Percentiles rank a stretch among this genome's conserved stretches.
These are phyloP conservation scores for Dryobota labecula DNA, from an alignment of 2,888 invertebrate species.

Conservation along the genomic window DNA sequence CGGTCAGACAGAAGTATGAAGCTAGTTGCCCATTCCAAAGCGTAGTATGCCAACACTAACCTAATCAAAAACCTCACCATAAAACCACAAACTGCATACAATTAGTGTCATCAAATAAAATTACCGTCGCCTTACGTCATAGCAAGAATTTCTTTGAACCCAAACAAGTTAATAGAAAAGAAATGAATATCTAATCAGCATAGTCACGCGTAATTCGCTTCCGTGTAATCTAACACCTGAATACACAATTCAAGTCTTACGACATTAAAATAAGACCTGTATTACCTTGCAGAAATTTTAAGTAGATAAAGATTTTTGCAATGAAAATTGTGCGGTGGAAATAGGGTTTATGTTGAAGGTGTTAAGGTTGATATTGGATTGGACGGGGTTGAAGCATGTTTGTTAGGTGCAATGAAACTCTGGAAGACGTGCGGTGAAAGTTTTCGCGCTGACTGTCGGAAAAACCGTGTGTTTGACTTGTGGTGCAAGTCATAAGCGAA, in stretches of 20 bases:
- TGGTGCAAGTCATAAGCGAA: conserved; percentile 59
- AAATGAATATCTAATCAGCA: conserved; percentile 58
- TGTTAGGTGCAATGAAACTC: conserved; percentile 65
- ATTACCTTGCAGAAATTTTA: conserved; percentile 40
- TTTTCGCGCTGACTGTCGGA: conserved; percentile 71
- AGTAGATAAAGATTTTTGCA: conserved; percentile 40
- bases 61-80: neutral
- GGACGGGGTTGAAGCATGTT: conserved; percentile 9
- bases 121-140: conserved; percentile 30
- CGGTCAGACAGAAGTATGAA: too few species aligned
- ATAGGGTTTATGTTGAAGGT: conserved; percentile 12
- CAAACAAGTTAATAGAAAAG: conserved; percentile 49
- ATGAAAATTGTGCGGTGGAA: conserved; percentile 6
- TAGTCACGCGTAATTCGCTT: conserved; percentile 48
- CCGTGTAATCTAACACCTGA: conserved; percentile 47
- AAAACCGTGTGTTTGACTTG: conserved; percentile 69
- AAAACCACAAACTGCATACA: conserved; percentile 31
- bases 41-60: too few species aligned
- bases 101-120: conserved; percentile 17
- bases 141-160: conserved; percentile 19
- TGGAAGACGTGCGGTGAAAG: conserved; percentile 74
- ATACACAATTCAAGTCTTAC: conserved; percentile 23
- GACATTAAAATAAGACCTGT: conserved; percentile 18
- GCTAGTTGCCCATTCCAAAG: too few species aligned
- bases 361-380: conserved; percentile 50